phyloP scores from a whole-genome alignment of 92 coral and sea anemone genomes.

The Siderastrea siderea region DNA sequence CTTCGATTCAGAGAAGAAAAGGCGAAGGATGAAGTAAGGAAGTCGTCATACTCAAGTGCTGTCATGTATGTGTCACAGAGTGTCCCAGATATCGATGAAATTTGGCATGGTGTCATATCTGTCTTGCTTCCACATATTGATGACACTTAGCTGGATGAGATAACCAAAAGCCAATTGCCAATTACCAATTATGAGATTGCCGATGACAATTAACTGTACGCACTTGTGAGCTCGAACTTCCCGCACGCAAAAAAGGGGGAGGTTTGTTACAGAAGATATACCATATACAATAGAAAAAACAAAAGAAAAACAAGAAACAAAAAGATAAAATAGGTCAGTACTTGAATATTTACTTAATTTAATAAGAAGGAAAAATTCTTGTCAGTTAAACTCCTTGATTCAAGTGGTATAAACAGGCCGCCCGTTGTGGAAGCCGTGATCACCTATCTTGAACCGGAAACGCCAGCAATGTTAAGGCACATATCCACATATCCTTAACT shows the following conservation, averaged over 20 bases:
- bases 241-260: background rate
- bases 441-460: conserved; percentile 29
- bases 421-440: background rate
- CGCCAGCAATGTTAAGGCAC: conserved; percentile 11
- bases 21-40: background rate
- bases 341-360: conserved; percentile 42
- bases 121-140: background rate
- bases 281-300: background rate
- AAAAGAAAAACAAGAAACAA: background rate
- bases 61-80: background rate
- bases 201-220: background rate
- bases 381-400: conserved; percentile 10
- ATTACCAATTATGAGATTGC: background rate
- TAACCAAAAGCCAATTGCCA: conserved; percentile 24
- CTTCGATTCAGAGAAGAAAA: background rate
- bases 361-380: background rate
- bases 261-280: background rate
- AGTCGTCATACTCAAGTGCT: background rate
- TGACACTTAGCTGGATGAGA: background rate
- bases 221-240: background rate
- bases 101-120: background rate
- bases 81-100: background rate
- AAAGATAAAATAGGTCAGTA: background rate
- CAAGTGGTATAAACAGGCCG: conserved; percentile 34
- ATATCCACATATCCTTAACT: conserved; percentile 1